Evolutionary conservation across 1,140 invertebrate genomes (phyloP).

Genomic region (Chymomyza costata): DNA sequence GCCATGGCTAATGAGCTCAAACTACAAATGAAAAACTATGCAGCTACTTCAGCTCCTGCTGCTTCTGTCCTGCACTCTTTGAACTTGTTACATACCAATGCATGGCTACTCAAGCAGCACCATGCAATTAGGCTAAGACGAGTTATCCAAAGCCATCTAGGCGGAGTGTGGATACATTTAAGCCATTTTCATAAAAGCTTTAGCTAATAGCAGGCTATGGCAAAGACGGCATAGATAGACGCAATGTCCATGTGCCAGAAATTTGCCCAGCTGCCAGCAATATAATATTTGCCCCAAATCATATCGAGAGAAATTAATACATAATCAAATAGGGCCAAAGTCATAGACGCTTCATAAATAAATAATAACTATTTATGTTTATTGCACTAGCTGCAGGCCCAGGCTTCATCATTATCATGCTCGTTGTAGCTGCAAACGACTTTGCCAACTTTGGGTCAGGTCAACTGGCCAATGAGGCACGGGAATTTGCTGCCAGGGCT

Average conservation of each 20-base stretch:
- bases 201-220: constrained; percentile 26
- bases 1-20: constrained; percentile 11
- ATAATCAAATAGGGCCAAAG: constrained; percentile 42
- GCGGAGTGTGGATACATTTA: constrained; percentile 11
- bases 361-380: constrained; percentile 71
- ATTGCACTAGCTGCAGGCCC: constrained; percentile 28
- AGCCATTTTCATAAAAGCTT: constrained; percentile 41
- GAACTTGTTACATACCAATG: constrained; percentile 63
- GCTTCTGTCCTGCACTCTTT: constrained; percentile 34
- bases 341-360: constrained; percentile 52
- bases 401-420: no score
- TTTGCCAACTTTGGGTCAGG: background rate
- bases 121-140: constrained; percentile 57
- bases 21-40: constrained; percentile 64
- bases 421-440: constrained; percentile 24
- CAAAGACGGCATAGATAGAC: no score
- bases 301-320: constrained; percentile 50
- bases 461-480: no score
- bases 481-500: no score
- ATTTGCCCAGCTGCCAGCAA: constrained; percentile 21
- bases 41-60: background rate
- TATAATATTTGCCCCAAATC: constrained; percentile 26
- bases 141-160: no score
- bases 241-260: constrained; percentile 33
- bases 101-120: constrained; percentile 44